phyloP scores from a whole-genome alignment of 2,113 vertebrate species.

The Eleginops maclovinus region DNA sequence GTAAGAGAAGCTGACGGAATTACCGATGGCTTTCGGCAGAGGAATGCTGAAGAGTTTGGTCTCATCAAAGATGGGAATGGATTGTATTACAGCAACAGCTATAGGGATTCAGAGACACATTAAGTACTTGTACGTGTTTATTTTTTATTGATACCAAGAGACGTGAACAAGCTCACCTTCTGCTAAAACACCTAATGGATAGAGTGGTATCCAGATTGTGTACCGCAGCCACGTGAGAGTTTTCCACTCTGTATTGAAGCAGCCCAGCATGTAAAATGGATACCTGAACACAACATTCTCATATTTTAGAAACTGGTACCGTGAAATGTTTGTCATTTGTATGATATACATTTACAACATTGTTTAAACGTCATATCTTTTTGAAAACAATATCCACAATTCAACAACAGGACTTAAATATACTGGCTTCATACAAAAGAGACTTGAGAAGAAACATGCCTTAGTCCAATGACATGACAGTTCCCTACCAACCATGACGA shows the following conservation, averaged over 20 bases:
- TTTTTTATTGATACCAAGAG: neutral
- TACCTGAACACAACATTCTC: conserved; percentile 86
- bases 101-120: conserved; percentile 28
- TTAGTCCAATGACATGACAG: neutral
- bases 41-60: conserved; percentile 89
- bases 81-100: conserved; percentile 92
- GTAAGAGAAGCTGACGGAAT: conserved; percentile 90
- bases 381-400: neutral
- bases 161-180: conserved; percentile 87
- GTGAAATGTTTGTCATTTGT: neutral
- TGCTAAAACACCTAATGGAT: conserved; percentile 91
- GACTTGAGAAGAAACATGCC: neutral
- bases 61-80: conserved; percentile 92
- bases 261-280: conserved; percentile 95
- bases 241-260: conserved; percentile 93
- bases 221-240: conserved; percentile 95
- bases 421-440: neutral
- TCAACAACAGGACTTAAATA: neutral
- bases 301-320: neutral
- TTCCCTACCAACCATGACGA: neutral
- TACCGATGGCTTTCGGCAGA: conserved; percentile 87
- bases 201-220: conserved; percentile 93
- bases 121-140: neutral
- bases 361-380: neutral
- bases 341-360: neutral